Evolutionary conservation across 2,113 vertebrate species (phyloP), one percentile per base, ranked within the genome.

Genomic region (Riparia riparia): DNA sequence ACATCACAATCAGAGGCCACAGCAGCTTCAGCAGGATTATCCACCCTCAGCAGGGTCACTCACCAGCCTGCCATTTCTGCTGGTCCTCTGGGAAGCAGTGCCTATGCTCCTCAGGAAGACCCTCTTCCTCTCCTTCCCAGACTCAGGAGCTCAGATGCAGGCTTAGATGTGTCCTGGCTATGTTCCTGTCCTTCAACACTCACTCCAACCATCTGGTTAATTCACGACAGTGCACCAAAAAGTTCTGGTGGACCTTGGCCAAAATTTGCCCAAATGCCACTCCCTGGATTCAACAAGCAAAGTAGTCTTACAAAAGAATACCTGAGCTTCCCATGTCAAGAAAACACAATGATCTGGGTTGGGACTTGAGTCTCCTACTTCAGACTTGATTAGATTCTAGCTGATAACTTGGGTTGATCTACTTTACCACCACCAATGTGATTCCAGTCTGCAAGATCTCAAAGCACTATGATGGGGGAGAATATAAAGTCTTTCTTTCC

Each of bases 311-410:
- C 53, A 79, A 68, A 92, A 60, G 22, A 79, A 56, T 7, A 17
- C 31, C 29, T 53, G 57, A 91, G 42, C 29, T 87, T 31, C 41
- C 14, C 42, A 29, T 2, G 1, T 32, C 50, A 57, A 78, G 51
- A 63, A 73, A 77, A 61, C 32, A 63, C 0, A 0, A 37, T 49
- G 45, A 83, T 54, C 20, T 10, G 28, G 54, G 15, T 37, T 47
- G 56, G 34, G 56, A 51, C 44, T 64, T 2, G 2, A 32, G 42
- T 47, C 17, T 81, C 45, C 41, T 82, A 17, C 32, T 12, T 89
- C 39, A 70, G 64, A 56, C 28, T 61, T 34, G 6, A 54, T 80
- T 57, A 71, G 58, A 82, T 86, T 29, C 45, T 50, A 61, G 39
- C 0, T 84, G 41, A 44, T 28, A 78, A 49, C n/a, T 72, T 69